Percentiles rank a stretch among this genome's conserved stretches.
Conservation (phyloP, 2,113 vertebrate genomes). For the Equus przewalskii region DNA sequence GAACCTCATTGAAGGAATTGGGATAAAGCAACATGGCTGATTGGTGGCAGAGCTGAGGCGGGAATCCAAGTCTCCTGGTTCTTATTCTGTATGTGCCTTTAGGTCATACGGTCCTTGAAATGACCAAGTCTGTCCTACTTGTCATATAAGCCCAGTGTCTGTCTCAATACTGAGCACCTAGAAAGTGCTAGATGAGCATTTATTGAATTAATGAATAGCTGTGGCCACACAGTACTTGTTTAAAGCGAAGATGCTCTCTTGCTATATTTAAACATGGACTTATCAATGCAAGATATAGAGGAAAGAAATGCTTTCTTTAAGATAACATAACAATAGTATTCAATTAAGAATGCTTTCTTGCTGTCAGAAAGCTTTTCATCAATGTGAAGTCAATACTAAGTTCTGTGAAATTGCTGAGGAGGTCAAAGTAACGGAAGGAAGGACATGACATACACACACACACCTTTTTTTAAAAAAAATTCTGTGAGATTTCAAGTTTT, state of each 20-base stretch:
- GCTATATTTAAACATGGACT: not conserved
- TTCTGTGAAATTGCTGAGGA: slow-evolving; percentile 72
- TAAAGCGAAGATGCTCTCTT: not conserved
- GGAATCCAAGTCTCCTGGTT: not conserved
- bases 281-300: not conserved
- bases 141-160: not conserved
- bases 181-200: not conserved
- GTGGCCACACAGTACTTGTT: not conserved
- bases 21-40: not conserved
- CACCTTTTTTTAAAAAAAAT: not conserved
- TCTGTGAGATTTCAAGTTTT: slow-evolving; percentile 32
- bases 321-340: not conserved
- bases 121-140: not conserved
- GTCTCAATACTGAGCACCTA: not conserved
- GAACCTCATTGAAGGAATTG: not conserved
- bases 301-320: slow-evolving; percentile 44
- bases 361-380: slow-evolving; percentile 71
- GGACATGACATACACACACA: not conserved
- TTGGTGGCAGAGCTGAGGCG: not conserved
- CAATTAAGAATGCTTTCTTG: slow-evolving; percentile 69
- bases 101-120: not conserved
- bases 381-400: slow-evolving; percentile 63
- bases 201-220: slow-evolving; percentile 13
- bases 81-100: not conserved
- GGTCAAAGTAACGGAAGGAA: slow-evolving; percentile 49